A percentile compares a stretch with the other conserved stretches of the same genome.
phyloP scores from a whole-genome alignment of 2,113 vertebrate species.

The Sigmodon hispidus region DNA sequence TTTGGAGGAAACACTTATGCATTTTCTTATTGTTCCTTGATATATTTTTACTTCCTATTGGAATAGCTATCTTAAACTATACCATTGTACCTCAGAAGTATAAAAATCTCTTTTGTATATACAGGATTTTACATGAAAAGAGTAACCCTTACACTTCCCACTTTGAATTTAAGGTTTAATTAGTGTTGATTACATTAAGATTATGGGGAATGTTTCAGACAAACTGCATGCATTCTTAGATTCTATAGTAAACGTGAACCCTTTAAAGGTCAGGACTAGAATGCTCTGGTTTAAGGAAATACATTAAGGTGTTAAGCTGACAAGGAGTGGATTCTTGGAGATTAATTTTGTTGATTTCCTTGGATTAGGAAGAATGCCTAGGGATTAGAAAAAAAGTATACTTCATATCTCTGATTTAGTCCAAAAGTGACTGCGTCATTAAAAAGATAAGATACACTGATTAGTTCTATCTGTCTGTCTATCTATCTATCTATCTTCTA shows the following conservation, averaged over 20 bases:
- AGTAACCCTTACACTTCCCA: background rate
- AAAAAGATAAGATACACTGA: background rate
- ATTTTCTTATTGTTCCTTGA: background rate
- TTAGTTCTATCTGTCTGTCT: too few species aligned
- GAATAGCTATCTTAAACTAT: background rate
- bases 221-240: background rate
- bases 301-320: background rate
- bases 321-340: background rate
- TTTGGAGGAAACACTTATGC: background rate
- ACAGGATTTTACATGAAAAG: background rate
- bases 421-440: background rate
- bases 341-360: background rate
- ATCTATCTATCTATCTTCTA: too few species aligned
- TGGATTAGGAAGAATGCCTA: background rate
- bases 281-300: background rate
- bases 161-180: background rate
- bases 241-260: background rate
- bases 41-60: background rate
- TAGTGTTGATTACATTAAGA: background rate
- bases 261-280: background rate
- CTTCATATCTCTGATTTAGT: background rate
- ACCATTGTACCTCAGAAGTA: background rate
- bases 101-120: background rate
- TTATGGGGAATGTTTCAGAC: background rate
- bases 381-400: background rate